phyloP scores from a whole-genome alignment of 2,888 invertebrate species.

The Notodonta dromedarius region DNA sequence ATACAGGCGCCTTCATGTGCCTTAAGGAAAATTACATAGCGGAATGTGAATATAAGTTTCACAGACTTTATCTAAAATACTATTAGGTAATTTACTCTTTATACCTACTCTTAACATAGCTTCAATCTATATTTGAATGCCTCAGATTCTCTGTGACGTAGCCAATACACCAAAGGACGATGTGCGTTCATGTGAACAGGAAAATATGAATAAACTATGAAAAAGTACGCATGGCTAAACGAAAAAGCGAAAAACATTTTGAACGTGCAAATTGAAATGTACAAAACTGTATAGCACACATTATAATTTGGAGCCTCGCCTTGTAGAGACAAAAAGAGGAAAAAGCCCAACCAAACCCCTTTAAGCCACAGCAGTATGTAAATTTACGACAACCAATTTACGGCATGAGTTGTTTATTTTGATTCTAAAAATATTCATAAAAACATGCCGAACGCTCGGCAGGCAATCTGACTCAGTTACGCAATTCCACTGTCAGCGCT shows the following conservation, averaged over 20 bases:
- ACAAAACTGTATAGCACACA: not conserved
- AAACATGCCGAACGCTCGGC: slow-evolving; percentile 9
- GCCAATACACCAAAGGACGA: too few species aligned
- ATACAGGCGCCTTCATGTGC: slow-evolving; percentile 13
- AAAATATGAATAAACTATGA: too few species aligned
- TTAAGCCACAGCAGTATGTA: slow-evolving; percentile 5
- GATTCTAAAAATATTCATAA: slow-evolving; percentile 20
- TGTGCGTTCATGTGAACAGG: too few species aligned
- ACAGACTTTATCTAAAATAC: slow-evolving; percentile 14
- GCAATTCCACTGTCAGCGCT: slow-evolving; percentile 15
- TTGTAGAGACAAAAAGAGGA: not conserved
- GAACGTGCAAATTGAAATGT: slow-evolving; percentile 16
- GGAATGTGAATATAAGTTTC: slow-evolving; percentile 28
- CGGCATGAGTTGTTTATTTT: slow-evolving; percentile 17
- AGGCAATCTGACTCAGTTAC: slow-evolving; percentile 17
- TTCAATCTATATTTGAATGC: too few species aligned
- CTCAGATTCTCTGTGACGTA: too few species aligned
- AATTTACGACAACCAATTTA: slow-evolving; percentile 14
- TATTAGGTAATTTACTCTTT: not conserved
- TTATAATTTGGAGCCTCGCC: not conserved
- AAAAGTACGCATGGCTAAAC: too few species aligned
- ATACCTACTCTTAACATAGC: too few species aligned
- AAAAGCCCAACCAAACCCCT: not conserved
- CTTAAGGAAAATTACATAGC: slow-evolving; percentile 21
- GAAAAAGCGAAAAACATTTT: not conserved